These are phyloP conservation scores for Molanna angustata DNA, from an alignment of 2,888 invertebrate genomes.

Conservation along the genomic window DNA sequence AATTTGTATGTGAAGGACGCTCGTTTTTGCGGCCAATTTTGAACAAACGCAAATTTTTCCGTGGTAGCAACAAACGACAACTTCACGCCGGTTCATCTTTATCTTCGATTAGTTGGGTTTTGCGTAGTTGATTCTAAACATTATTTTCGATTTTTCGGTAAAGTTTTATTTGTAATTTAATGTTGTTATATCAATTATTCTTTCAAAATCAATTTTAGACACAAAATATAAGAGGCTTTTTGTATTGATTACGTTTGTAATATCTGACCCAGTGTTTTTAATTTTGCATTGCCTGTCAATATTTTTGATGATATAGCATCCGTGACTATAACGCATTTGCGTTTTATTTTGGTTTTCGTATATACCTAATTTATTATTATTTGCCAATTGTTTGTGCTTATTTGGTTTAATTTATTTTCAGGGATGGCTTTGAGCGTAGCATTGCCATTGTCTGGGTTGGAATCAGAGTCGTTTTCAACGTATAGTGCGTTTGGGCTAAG, in stretches of 20 bases:
- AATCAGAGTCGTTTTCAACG: constrained; percentile 53
- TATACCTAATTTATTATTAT: constrained; percentile 3
- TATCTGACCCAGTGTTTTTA: neutral
- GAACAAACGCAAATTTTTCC: constrained; percentile 8
- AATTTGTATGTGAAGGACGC: constrained; percentile 18
- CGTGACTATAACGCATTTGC: constrained; percentile 19
- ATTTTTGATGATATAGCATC: constrained; percentile 19
- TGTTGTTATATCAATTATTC: neutral
- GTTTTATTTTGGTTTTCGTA: constrained; percentile 6
- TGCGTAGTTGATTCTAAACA: constrained; percentile 5
- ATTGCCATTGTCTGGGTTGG: constrained; percentile 57
- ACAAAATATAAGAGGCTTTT: neutral
- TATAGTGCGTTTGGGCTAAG: constrained; percentile 50
- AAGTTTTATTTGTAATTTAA: neutral
- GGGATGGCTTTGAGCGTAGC: constrained; percentile 63
- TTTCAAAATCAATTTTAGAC: neutral
- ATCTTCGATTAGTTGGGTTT: constrained; percentile 2
- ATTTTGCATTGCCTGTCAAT: constrained; percentile 16
- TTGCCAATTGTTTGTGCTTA: too few relatives aligned
- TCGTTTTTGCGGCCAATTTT: constrained; percentile 20
- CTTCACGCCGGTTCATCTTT: constrained; percentile 18
- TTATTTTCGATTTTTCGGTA: constrained; percentile 12
- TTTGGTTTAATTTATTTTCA: constrained; percentile 40
- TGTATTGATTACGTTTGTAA: neutral
- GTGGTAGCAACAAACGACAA: constrained; percentile 15